Base-by-base conservation (phyloP, 1,140 invertebrate species). In the Macrocentrus cingulum region DNA sequence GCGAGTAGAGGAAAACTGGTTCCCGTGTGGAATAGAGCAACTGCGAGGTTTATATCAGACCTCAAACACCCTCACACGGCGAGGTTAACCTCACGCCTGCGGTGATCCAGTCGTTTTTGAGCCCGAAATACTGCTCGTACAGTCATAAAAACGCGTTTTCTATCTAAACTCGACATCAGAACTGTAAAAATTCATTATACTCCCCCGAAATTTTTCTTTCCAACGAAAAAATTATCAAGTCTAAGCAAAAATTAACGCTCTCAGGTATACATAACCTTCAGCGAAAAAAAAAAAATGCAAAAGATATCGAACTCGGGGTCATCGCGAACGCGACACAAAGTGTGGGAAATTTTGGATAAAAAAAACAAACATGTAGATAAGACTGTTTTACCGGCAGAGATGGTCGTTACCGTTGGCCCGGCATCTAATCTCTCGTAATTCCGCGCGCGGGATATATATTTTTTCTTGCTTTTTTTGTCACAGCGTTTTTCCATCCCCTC, bases 21-120 rank as follows among this genome's bases (percentile, higher is more conserved):
- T 79, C 72, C 75, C 72, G 67, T n/a, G n/a, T 64, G 73, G 74
- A 76, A 77, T 79, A 79, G 73, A 77, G 71, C 69, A 76, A 71
- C 74, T 71, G 64, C 64, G 13, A n/a, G 69, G 53, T 65, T 61
- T 69, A 67, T 65, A 70, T 63, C 65, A 63, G 37, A 52, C 45
- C 19, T 9, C 9, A 7, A 59, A 42, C 52, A 57, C 54, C 56
- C 48, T 58, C 56, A 15, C 36, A 16, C 25, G 0, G 42, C n/a
- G n/a, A 45, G 46, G 46, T 51, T 19, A 51, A 44, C 48, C 45
- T 51, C 16, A n/a, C 9, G 19, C 23, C 13, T 11, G 20, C 13
- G 19, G 52, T 22, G 9, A 13, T 15, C 46, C 9, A 32, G 52
- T 58, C 62, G 52, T 50, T 56, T 69, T 62, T 50, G 48, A 62